Conservation (phyloP, 2,888 invertebrate species). For the Choreutis nemorana region DNA sequence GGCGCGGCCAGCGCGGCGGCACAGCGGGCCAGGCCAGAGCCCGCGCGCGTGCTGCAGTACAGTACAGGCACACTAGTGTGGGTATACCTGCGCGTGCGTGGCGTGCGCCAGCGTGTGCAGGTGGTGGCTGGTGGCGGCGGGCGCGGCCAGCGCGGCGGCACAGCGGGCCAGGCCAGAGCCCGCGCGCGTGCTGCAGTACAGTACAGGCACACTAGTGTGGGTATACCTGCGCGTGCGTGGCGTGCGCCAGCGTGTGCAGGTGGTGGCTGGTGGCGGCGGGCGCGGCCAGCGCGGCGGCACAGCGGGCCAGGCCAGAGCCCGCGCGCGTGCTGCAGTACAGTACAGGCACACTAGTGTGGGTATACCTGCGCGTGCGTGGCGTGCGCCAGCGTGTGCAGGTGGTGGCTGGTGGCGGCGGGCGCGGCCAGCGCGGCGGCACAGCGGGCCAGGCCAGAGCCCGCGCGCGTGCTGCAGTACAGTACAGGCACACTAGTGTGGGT, state of each 20-base stretch:
- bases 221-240: no score
- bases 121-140: slow-evolving; percentile 71
- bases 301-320: no score
- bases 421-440: slow-evolving; percentile 9
- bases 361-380: not conserved
- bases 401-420: not conserved
- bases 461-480: not conserved
- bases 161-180: no score
- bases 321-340: no score
- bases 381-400: slow-evolving; percentile 6
- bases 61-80: no score
- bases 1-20: slow-evolving; percentile 9
- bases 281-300: slow-evolving; percentile 1
- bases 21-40: not conserved
- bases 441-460: not conserved
- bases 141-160: no score
- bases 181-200: no score
- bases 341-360: no score
- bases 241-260: not conserved
- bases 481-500: not conserved
- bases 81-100: slow-evolving; percentile 32
- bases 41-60: not conserved
- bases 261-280: slow-evolving; percentile 1
- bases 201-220: no score
- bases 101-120: slow-evolving; percentile 72